phyloP scores from a whole-genome alignment of 1,140 invertebrate genomes.

The Neotoxoptera formosana region DNA sequence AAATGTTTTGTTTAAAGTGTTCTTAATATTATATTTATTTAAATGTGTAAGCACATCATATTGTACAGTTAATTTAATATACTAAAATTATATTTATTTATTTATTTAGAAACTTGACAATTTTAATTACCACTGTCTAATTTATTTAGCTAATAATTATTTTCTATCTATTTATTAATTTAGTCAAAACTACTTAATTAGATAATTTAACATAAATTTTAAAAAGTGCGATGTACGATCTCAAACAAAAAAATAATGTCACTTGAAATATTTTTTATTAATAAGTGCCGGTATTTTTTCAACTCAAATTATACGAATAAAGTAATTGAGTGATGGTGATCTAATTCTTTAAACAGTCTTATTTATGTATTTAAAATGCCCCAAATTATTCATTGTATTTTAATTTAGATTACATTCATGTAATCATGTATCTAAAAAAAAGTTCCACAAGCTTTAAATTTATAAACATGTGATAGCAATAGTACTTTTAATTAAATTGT shows the following conservation, averaged over 20 bases:
- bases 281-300: neutral
- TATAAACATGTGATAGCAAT: constrained; percentile 15
- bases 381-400: neutral
- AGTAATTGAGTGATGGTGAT: neutral
- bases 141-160: constrained; percentile 19
- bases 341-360: neutral
- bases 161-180: constrained; percentile 18
- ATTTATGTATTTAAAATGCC: neutral
- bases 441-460: neutral
- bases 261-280: neutral
- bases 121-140: constrained; percentile 55
- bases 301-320: neutral
- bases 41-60: neutral
- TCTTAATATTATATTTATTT: constrained; percentile 28
- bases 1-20: neutral
- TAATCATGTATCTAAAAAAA: neutral
- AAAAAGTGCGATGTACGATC: constrained; percentile 29
- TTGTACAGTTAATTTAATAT: neutral
- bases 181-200: constrained; percentile 37
- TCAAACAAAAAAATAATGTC: constrained; percentile 29
- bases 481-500: neutral
- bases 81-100: constrained; percentile 6
- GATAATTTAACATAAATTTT: constrained; percentile 16
- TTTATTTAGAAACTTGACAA: constrained; percentile 31
- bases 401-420: no score